Conservation (phyloP, 2,113 vertebrate species). For the Actenoides hombroni region DNA sequence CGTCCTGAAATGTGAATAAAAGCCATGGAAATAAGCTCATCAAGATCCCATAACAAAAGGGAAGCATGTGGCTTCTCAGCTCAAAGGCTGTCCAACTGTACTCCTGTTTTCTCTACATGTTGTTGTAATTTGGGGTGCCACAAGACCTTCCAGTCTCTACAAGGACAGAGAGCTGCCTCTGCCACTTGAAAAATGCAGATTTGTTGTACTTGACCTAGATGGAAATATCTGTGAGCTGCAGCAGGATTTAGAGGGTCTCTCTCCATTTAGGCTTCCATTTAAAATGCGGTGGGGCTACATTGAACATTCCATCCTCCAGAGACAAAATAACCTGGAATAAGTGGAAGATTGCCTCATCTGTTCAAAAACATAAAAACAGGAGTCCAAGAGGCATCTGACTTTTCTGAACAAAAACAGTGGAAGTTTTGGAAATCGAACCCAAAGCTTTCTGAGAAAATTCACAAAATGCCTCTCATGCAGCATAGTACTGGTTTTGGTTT, state of each 20-base stretch:
- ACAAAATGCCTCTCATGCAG: not conserved
- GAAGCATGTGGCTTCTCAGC: not conserved
- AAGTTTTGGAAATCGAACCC: not conserved
- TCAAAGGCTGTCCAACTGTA: not conserved
- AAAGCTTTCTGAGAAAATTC: not conserved
- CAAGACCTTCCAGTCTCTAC: not conserved
- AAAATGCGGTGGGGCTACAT: not conserved
- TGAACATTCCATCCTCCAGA: not conserved
- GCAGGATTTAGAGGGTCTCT: conserved; percentile 19
- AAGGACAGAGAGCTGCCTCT: not conserved
- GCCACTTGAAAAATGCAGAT: not conserved
- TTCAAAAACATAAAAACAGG: not conserved
- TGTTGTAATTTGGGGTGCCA: not conserved
- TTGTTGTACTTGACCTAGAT: conserved; percentile 46
- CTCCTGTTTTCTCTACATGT: not conserved
- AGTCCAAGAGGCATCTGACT: not conserved
- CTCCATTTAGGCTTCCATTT: conserved; percentile 23
- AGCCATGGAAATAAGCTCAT: conserved; percentile 36
- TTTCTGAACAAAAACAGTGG: not conserved
- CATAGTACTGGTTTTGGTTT: not conserved
- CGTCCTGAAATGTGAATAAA: conserved; percentile 24
- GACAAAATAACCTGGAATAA: not conserved
- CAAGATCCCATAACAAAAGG: conserved; percentile 4
- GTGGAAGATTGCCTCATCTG: not conserved
- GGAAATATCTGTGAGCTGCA: not conserved